These are phyloP conservation scores for Oplegnathus fasciatus DNA, from an alignment of 2,113 vertebrate genomes.

Conservation along the genomic window DNA sequence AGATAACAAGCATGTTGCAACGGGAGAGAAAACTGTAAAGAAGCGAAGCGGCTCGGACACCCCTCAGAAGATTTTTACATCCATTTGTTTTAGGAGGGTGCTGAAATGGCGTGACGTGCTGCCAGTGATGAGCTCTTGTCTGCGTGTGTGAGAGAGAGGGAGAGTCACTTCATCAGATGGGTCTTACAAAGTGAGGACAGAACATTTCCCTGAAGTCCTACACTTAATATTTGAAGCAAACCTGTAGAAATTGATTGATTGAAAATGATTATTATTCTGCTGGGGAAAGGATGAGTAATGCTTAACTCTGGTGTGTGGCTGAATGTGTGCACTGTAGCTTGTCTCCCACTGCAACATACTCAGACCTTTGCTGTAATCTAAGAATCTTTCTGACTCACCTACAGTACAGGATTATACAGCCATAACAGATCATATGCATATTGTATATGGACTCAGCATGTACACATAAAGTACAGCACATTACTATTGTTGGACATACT, in stretches of 20 bases:
- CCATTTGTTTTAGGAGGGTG: slow-evolving; percentile 53
- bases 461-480: slow-evolving; percentile 16
- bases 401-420: neutral
- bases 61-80: slow-evolving; percentile 56
- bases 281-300: slow-evolving; percentile 25
- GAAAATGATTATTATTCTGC: slow-evolving; percentile 16
- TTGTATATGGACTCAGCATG: slow-evolving; percentile 14
- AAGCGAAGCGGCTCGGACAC: slow-evolving; percentile 46
- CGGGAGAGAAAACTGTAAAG: slow-evolving; percentile 10
- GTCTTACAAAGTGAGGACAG: slow-evolving; percentile 52
- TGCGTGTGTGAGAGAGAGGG: slow-evolving; percentile 12
- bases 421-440: slow-evolving; percentile 16
- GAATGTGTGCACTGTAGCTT: slow-evolving; percentile 3
- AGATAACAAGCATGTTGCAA: slow-evolving; percentile 70
- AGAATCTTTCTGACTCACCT: slow-evolving; percentile 24
- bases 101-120: slow-evolving; percentile 60
- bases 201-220: slow-evolving; percentile 29
- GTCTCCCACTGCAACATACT: slow-evolving; percentile 24
- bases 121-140: slow-evolving; percentile 56
- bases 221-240: slow-evolving; percentile 42
- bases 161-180: slow-evolving; percentile 43
- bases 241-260: slow-evolving; percentile 35
- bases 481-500: slow-evolving; percentile 18
- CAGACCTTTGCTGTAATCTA: slow-evolving; percentile 20
- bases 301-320: slow-evolving; percentile 23